Conservation (phyloP, 92 coral and sea anemone species). For the Palythoa grandiflora region DNA sequence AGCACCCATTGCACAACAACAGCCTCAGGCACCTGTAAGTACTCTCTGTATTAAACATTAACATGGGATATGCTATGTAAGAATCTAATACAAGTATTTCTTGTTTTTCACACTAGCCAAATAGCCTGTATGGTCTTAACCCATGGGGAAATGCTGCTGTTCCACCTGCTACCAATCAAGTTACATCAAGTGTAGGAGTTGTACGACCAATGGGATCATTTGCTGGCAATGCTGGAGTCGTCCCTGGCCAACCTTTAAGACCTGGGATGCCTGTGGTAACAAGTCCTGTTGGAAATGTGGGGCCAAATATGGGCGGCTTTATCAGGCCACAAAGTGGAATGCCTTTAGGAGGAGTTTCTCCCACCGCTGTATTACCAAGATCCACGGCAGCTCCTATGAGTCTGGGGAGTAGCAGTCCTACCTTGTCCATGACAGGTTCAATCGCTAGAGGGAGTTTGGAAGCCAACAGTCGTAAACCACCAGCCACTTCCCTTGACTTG, state of each 20-base stretch:
- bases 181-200: constrained; percentile 73
- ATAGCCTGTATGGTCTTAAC: constrained; percentile 1
- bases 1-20: constrained; percentile 45
- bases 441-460: constrained; percentile 59
- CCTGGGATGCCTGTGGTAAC: constrained; percentile 33
- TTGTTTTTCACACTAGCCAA: constrained; percentile 12
- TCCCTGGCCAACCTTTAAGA: background rate
- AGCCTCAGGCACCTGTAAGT: constrained; percentile 60
- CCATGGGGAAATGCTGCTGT: constrained; percentile 17
- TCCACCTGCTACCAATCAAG: constrained; percentile 37
- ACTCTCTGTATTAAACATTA: background rate
- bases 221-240: constrained; percentile 17
- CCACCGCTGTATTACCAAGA: constrained; percentile 65
- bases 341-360: constrained; percentile 50
- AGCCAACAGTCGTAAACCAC: constrained; percentile 58
- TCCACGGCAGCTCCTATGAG: constrained; percentile 61
- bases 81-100: background rate
- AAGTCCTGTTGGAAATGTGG: constrained; percentile 20
- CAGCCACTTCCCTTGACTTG: constrained; percentile 82
- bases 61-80: background rate
- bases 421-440: constrained; percentile 59
- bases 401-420: constrained; percentile 66
- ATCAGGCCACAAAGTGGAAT: constrained; percentile 53
- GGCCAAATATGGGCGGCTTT: constrained; percentile 41
- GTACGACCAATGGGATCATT: constrained; percentile 80